Base-by-base conservation (phyloP, 2,888 invertebrate genomes). In the Caenorhabditis macrosperma region DNA sequence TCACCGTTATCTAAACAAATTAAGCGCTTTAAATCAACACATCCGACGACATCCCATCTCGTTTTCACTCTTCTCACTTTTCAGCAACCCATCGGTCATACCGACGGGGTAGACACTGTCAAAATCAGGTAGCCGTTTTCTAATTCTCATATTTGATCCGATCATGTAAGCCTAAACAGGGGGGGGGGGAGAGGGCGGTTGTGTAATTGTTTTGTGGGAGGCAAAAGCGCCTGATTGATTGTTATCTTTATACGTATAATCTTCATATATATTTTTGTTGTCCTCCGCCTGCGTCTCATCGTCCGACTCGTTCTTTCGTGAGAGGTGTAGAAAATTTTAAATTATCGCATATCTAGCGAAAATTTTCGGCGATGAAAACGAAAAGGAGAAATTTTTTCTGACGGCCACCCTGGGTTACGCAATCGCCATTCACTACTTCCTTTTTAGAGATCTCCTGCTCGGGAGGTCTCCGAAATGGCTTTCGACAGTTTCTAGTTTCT, bases 211-310 rank as follows among this genome's bases (percentile, higher is more conserved):
- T 78, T 66, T 63, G 67, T 67, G 63, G 67, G 67, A 61, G 69
- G 67, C 60, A n/a, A 54, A 48, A 48, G 67, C 67, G 63, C 60
- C 71, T 78, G 78, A 78, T 78, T 78, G 78, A 78, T 78, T 78
- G 78, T 78, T 78, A 78, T 78, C 78, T 78, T 78, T 78, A 77
- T 77, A 69, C 64, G 69, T 68, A 63, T 69, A 77, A 77, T 77
- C 77, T 68, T 63, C 63, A 77, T 63, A 69, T 77, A 77, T 77
- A 68, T 68, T 76, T 76, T 76, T 67, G 68, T 68, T 68, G 61
- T 68, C 68, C 33, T 46, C 61, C 41, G 48, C 41, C 76, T 76
- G 54, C 61, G 55, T 44, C 64, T 69, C 63, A 52, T 50, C 44
- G 5, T 52, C 57, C 20, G 24, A 12, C 64, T 10, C 10, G 50